A percentile compares a stretch with the other conserved stretches of the same genome.
Conservation (phyloP, 2,797 vertebrate genomes). For the Podarcis siculus region DNA sequence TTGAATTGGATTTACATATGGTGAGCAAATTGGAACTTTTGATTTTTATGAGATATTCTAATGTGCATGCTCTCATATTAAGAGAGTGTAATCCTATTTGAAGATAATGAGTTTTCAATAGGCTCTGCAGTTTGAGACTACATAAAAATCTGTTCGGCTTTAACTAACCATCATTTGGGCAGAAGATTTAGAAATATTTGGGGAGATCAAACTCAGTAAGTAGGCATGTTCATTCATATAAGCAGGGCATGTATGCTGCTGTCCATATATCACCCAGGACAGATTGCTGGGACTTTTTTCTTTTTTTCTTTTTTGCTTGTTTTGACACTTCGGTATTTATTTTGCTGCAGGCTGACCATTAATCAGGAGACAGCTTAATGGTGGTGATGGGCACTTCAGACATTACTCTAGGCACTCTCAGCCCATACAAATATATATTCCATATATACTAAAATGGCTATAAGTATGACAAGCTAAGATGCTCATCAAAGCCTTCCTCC, state of each 20-base stretch:
- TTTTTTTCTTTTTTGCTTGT: slow-evolving; percentile 41
- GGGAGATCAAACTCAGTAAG: slow-evolving; percentile 48
- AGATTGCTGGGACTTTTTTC: slow-evolving; percentile 49
- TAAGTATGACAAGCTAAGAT: not conserved
- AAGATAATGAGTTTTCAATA: slow-evolving; percentile 84
- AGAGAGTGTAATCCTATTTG: slow-evolving; percentile 83
- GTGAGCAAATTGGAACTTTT: slow-evolving; percentile 84
- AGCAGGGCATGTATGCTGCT: slow-evolving; percentile 51
- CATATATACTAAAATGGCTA: slow-evolving; percentile 37
- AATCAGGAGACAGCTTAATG: slow-evolving; percentile 65
- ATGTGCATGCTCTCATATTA: slow-evolving; percentile 84
- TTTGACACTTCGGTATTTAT: slow-evolving; percentile 31
- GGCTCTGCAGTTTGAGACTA: slow-evolving; percentile 75
- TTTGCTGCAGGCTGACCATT: slow-evolving; percentile 58
- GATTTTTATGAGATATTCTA: slow-evolving; percentile 84
- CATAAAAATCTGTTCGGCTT: slow-evolving; percentile 70
- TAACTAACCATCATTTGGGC: slow-evolving; percentile 49
- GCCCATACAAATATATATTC: slow-evolving; percentile 47
- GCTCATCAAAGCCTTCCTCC: not conserved
- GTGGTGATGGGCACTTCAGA: slow-evolving; percentile 38
- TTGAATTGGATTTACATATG: slow-evolving; percentile 86
- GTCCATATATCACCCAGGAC: slow-evolving; percentile 35
- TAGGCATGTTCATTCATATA: slow-evolving; percentile 49
- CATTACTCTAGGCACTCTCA: slow-evolving; percentile 33
- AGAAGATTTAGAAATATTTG: slow-evolving; percentile 64